Conservation (phyloP, 2,888 invertebrate genomes). For the Hanleya hanleyi region DNA sequence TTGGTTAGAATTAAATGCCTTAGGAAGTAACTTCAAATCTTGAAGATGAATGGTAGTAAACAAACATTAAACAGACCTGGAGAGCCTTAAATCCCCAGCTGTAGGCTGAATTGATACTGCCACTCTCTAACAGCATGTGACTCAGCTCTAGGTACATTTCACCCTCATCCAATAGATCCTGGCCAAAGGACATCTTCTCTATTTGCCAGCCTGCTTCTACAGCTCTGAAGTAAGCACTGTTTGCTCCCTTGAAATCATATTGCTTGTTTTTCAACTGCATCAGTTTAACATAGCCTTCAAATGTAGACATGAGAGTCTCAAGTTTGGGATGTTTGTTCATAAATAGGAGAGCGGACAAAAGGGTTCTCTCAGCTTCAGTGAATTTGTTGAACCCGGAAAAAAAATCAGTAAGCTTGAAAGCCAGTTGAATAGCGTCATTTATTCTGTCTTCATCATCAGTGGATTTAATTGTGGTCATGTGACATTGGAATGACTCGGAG, state of each 20-base stretch:
- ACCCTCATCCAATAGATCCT: slow-evolving; percentile 56
- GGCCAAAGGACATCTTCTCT: slow-evolving; percentile 66
- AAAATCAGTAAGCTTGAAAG: slow-evolving; percentile 55
- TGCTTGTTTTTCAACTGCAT: slow-evolving; percentile 61
- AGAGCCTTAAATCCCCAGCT: slow-evolving; percentile 60
- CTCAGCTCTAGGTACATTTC: slow-evolving; percentile 55
- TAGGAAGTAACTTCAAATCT: too few relatives aligned
- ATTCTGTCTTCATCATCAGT: slow-evolving; percentile 45
- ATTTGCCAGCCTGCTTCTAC: slow-evolving; percentile 59
- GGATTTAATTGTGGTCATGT: slow-evolving; percentile 39
- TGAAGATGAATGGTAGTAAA: too few relatives aligned
- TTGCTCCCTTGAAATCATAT: slow-evolving; percentile 53
- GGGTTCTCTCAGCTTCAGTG: slow-evolving; percentile 52
- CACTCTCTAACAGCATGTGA: slow-evolving; percentile 57
- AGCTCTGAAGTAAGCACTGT: slow-evolving; percentile 54
- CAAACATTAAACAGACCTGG: slow-evolving; percentile 58
- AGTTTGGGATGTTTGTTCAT: slow-evolving; percentile 52
- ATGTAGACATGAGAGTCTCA: slow-evolving; percentile 62
- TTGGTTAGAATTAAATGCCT: too few relatives aligned
- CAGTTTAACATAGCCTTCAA: slow-evolving; percentile 58
- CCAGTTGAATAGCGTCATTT: slow-evolving; percentile 49
- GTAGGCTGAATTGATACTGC: slow-evolving; percentile 58
- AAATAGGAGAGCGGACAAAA: slow-evolving; percentile 49
- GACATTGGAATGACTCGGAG: slow-evolving; percentile 48
- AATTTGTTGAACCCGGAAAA: slow-evolving; percentile 56